These are phyloP conservation scores for Hydrotaea diabolus DNA, from an alignment of 2,888 invertebrate genomes.

Conservation along the genomic window DNA sequence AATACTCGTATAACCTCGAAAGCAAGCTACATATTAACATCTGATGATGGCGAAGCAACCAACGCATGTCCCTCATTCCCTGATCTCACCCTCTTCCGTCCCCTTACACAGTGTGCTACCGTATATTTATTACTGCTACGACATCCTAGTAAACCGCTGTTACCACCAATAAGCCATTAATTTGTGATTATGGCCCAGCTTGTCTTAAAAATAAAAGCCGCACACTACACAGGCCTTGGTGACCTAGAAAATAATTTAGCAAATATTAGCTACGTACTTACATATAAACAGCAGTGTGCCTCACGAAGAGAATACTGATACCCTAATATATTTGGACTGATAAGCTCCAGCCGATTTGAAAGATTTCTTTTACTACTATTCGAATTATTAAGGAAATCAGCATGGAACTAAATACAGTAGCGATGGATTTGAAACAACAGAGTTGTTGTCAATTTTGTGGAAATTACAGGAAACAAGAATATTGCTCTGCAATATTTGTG, in stretches of 20 bases:
- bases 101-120: too few species aligned
- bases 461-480: too few species aligned
- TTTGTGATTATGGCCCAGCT: conserved; percentile 13
- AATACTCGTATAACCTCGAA: neutral
- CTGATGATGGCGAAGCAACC: neutral
- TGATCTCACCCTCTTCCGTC: neutral
- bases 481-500: too few species aligned
- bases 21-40: neutral
- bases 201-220: neutral
- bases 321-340: too few species aligned
- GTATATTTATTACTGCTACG: neutral
- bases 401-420: too few species aligned
- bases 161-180: conserved; percentile 5
- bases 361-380: too few species aligned
- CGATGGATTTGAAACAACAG: too few species aligned
- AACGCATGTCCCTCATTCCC: neutral
- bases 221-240: neutral
- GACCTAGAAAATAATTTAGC: neutral
- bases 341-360: too few species aligned
- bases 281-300: neutral
- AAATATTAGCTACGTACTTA: neutral
- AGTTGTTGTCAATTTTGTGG: too few species aligned
- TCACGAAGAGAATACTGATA: too few species aligned
- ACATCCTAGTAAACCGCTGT: neutral
- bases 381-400: too few species aligned